phyloP scores from a whole-genome alignment of 2,113 vertebrate species.

The Jacana jacana region DNA sequence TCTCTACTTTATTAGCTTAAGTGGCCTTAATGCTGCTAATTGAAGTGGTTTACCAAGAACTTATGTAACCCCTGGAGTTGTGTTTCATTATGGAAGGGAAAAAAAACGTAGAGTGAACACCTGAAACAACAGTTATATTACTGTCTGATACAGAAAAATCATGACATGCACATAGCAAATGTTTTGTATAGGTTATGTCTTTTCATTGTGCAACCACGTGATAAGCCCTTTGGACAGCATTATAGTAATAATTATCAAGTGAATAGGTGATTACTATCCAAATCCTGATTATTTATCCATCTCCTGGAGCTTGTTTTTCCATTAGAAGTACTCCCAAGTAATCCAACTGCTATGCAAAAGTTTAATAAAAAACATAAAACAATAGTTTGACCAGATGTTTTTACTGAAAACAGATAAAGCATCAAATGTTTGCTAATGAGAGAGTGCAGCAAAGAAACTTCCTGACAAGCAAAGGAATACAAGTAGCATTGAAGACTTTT shows the following conservation, averaged over 20 bases:
- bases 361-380: background rate
- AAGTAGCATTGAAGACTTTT: background rate
- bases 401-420: background rate
- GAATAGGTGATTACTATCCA: background rate
- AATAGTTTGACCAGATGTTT: background rate
- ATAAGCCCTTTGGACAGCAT: background rate
- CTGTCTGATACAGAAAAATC: background rate
- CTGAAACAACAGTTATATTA: background rate
- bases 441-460: background rate
- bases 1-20: background rate
- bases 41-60: background rate
- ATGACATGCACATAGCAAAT: background rate
- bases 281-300: background rate
- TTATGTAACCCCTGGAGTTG: background rate
- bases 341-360: background rate
- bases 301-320: background rate
- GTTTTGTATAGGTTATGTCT: background rate
- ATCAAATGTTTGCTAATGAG: background rate
- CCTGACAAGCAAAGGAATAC: background rate
- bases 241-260: background rate
- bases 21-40: background rate
- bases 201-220: background rate
- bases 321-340: background rate
- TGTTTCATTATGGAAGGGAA: background rate
- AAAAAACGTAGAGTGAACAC: background rate